Evolutionary conservation across 2,797 vertebrate species (phyloP).

Genomic region (Loriculus beryllinus): DNA sequence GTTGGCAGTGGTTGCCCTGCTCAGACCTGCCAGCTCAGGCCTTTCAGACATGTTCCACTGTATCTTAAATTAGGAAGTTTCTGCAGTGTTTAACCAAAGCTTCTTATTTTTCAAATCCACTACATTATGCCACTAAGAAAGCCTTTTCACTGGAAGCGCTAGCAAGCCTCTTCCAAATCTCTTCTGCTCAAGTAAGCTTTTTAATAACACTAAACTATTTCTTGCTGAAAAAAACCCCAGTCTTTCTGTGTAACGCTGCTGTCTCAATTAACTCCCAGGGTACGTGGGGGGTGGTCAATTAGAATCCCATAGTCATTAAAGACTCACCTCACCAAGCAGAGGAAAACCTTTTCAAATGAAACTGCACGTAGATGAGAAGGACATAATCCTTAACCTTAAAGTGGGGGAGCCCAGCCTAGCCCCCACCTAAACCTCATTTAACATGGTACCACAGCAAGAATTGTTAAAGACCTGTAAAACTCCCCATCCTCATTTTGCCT

Average conservation of each 20-base stretch:
- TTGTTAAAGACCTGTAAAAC: background rate
- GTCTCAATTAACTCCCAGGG: background rate
- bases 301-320: background rate
- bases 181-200: background rate
- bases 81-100: background rate
- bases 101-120: background rate
- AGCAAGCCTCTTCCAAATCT: background rate
- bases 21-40: background rate
- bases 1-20: accelerated
- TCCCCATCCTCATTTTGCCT: background rate
- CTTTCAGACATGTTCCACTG: too few species aligned
- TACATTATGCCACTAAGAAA: background rate
- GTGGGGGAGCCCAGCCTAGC: background rate
- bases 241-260: background rate
- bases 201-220: background rate
- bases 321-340: background rate
- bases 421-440: background rate
- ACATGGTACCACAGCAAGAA: accelerated
- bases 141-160: background rate
- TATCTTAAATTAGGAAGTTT: background rate
- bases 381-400: background rate
- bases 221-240: background rate
- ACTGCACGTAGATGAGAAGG: background rate
- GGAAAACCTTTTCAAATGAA: background rate
- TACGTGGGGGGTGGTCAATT: background rate